These are phyloP conservation scores for Lycopodina hypogea DNA, from an alignment of 37 sponge, comb jelly and placozoan genomes.

Conservation along the genomic window DNA sequence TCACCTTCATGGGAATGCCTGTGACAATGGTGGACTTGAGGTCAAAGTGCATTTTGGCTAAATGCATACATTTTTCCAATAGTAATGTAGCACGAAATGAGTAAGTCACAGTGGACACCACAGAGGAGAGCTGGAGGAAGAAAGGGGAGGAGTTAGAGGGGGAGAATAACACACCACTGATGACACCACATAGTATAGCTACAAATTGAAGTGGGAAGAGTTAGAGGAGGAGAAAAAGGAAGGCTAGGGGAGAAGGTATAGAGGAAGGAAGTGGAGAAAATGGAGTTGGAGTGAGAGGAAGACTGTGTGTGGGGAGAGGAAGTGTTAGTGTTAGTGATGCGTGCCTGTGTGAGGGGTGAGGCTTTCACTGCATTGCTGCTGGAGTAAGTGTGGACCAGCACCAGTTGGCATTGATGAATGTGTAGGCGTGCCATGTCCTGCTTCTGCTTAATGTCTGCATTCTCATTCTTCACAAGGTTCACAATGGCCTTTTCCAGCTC, in stretches of 20 bases:
- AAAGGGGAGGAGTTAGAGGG: not conserved
- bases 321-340: not conserved
- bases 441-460: conserved; percentile 59
- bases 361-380: conserved; percentile 20
- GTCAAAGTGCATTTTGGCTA: conserved; percentile 68
- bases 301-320: too few relatives aligned
- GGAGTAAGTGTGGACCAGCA: conserved; percentile 52
- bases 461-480: conserved; percentile 50
- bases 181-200: not conserved
- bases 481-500: conserved; percentile 57
- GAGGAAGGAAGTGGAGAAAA: not conserved
- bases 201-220: not conserved
- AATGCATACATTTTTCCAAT: conserved; percentile 36
- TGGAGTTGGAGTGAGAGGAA: too few relatives aligned
- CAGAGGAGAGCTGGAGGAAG: conserved; percentile 32
- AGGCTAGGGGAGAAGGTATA: not conserved
- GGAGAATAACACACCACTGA: not conserved
- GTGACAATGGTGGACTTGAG: conserved; percentile 69
- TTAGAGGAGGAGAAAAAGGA: not conserved
- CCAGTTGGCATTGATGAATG: conserved; percentile 64
- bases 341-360: conserved; percentile 50
- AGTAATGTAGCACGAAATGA: conserved; percentile 53
- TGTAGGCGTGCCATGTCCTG: conserved; percentile 56
- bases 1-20: conserved; percentile 95
- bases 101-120: conserved; percentile 33